These are phyloP conservation scores for Fistularia commersonii DNA, from an alignment of 2,797 vertebrate genomes.

Conservation along the genomic window DNA sequence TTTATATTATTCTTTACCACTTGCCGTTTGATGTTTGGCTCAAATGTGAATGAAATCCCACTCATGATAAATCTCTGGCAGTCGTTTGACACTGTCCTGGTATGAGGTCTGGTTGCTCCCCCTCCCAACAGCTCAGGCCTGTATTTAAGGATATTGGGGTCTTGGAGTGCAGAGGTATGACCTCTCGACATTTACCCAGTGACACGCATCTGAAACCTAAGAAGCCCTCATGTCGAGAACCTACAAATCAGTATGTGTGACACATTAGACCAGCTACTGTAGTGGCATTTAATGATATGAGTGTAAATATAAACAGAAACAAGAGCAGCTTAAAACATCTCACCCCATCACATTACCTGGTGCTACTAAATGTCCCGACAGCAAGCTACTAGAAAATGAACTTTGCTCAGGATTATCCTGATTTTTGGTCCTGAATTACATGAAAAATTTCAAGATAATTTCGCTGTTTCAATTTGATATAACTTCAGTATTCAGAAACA, in stretches of 20 bases:
- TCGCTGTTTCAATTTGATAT: too few relatives aligned
- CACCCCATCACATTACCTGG: too few relatives aligned
- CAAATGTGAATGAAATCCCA: too few relatives aligned
- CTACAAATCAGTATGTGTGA: constrained; percentile 39
- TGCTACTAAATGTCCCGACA: too few relatives aligned
- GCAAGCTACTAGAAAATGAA: too few relatives aligned
- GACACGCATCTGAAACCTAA: constrained; percentile 54
- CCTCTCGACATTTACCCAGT: constrained; percentile 56
- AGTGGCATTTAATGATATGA: constrained; percentile 14
- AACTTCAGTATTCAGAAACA: too few relatives aligned
- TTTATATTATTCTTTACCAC: too few relatives aligned
- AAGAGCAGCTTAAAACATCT: neutral
- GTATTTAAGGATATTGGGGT: constrained; percentile 39
- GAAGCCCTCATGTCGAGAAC: constrained; percentile 25
- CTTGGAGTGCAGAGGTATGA: constrained; percentile 34
- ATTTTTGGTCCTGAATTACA: too few relatives aligned
- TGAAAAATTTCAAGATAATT: too few relatives aligned
- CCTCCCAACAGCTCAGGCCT: constrained; percentile 11
- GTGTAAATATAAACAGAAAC: constrained; percentile 43
- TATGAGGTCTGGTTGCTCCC: constrained; percentile 21
- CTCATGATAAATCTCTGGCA: too few relatives aligned
- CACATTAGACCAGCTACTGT: constrained; percentile 20
- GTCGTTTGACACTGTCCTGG: neutral
- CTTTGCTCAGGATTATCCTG: too few relatives aligned
- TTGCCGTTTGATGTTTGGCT: too few relatives aligned